Conservation (phyloP, 2,113 vertebrate species). For the Percopsis transmontana region DNA sequence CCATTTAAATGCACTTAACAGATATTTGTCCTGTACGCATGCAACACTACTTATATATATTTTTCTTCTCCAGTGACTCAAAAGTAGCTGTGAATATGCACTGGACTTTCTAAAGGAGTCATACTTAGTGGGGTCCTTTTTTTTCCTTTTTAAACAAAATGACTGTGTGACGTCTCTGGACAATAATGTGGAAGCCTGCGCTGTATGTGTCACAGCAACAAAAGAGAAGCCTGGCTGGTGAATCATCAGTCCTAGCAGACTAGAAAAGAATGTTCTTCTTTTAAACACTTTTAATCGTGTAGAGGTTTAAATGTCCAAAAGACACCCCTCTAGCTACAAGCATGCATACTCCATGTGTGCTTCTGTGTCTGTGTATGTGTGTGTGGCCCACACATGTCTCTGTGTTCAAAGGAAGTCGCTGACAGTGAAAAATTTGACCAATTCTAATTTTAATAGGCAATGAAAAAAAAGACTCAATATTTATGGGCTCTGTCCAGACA, state of each 20-base stretch:
- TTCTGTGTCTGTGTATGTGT: neutral
- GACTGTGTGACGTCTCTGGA: conserved; percentile 49
- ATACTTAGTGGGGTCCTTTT: conserved; percentile 34
- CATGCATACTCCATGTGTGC: conserved; percentile 41
- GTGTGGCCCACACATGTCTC: neutral
- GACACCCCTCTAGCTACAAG: neutral
- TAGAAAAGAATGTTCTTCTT: conserved; percentile 2
- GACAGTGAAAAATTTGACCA: conserved; percentile 75
- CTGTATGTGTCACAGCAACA: conserved; percentile 46
- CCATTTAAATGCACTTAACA: conserved; percentile 1
- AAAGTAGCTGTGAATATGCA: conserved; percentile 29
- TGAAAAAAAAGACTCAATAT: conserved; percentile 53
- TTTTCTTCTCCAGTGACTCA: conserved; percentile 27
- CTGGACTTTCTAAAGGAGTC: conserved; percentile 38
- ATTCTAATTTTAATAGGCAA: conserved; percentile 73
- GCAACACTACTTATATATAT: neutral
- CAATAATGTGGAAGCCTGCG: conserved; percentile 30
- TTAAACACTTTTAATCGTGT: conserved; percentile 27
- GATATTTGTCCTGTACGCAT: conserved; percentile 39
- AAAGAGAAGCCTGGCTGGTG: conserved; percentile 45
- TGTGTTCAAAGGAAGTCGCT: conserved; percentile 61
- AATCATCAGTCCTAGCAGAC: conserved; percentile 47
- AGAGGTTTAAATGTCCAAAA: conserved; percentile 22
- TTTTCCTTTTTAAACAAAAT: neutral
- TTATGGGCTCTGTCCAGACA: conserved; percentile 61